These are phyloP conservation scores for Rattus rattus DNA, from an alignment of 2,113 vertebrate genomes.

Conservation along the genomic window DNA sequence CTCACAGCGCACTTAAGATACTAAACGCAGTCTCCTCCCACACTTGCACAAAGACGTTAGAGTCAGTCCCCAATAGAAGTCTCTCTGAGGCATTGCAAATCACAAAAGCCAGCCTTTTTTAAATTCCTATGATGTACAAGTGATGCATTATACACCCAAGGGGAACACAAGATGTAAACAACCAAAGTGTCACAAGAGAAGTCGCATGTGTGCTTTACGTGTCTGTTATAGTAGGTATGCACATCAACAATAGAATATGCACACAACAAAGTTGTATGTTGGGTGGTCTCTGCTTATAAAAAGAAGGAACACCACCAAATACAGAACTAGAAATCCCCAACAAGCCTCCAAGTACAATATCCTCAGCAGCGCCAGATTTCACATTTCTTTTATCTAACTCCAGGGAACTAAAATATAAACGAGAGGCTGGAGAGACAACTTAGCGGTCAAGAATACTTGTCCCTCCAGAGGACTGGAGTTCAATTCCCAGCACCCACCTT, in stretches of 20 bases:
- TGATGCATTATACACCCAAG: fast-evolving
- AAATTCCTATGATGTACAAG: background rate
- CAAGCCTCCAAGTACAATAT: background rate
- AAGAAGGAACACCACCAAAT: background rate
- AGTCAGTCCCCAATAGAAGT: background rate
- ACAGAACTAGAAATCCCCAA: background rate
- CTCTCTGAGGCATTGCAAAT: background rate
- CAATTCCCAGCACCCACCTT: background rate
- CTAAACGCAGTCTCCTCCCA: background rate
- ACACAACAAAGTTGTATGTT: background rate
- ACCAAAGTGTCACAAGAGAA: background rate
- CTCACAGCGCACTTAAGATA: background rate
- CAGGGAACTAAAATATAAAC: constrained; percentile 27
- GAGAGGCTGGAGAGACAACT: background rate
- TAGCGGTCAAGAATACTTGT: background rate
- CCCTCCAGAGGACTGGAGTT: background rate
- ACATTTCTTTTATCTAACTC: background rate
- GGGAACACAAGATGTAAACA: background rate
- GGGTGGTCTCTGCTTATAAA: background rate
- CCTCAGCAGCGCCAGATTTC: background rate
- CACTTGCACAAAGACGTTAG: background rate
- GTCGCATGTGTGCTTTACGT: background rate
- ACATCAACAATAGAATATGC: background rate
- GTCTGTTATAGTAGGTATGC: too few species aligned
- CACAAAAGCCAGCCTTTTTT: background rate